A percentile compares a stretch with the other conserved stretches of the same genome.
These are phyloP conservation scores for Laterallus jamaicensis DNA, from an alignment of 2,113 vertebrate species.

Conservation along the genomic window DNA sequence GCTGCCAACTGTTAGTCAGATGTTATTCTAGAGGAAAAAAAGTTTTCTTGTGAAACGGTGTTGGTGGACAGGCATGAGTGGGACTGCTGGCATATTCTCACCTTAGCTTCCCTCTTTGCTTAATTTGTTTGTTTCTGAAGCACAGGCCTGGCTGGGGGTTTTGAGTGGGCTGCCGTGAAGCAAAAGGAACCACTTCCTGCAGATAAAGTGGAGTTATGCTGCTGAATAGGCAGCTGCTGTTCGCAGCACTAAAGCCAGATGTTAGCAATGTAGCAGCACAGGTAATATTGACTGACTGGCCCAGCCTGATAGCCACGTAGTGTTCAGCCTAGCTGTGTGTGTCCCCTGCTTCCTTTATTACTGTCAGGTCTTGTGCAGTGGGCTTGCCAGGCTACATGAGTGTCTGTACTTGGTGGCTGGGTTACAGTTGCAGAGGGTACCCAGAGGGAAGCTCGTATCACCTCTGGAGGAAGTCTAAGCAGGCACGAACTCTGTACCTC, in stretches of 20 bases:
- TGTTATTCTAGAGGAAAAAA: constrained; percentile 8
- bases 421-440: not conserved
- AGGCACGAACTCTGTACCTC: not conserved
- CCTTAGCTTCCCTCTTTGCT: not conserved
- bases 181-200: not conserved
- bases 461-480: not conserved
- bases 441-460: not conserved
- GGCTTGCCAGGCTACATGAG: not conserved
- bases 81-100: not conserved
- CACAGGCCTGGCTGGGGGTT: not conserved
- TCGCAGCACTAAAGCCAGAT: not conserved
- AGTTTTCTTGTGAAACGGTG: not conserved
- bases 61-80: not conserved
- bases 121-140: not conserved
- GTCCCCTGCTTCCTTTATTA: not conserved
- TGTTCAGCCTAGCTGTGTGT: not conserved
- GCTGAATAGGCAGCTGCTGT: not conserved
- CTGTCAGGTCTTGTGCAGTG: not conserved
- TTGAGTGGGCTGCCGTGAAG: not conserved
- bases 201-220: not conserved
- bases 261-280: not conserved
- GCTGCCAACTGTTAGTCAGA: constrained; percentile 7
- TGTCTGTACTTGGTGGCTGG: not conserved
- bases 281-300: not conserved
- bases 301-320: not conserved